Evolutionary conservation across 2,113 vertebrate genomes (phyloP).

Genomic region (Ondatra zibethicus): DNA sequence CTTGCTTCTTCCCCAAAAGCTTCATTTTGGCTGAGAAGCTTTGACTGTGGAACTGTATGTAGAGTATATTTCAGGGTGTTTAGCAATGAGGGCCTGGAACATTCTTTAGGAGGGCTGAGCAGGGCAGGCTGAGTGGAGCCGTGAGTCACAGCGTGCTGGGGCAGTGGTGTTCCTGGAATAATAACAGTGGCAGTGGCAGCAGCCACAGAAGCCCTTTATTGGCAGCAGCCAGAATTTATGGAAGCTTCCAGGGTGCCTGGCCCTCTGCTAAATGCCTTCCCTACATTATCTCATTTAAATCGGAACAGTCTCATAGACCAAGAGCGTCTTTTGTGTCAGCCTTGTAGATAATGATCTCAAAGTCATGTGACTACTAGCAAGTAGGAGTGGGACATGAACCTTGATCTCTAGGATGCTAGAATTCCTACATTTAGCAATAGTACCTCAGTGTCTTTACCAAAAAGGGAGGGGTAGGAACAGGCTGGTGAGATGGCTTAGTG

Average conservation of each 20-base stretch:
- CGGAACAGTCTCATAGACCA: not conserved
- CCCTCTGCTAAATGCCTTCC: not conserved
- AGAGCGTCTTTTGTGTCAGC: not conserved
- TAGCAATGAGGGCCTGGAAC: not conserved
- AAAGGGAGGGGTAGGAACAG: not conserved
- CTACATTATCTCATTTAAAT: slow-evolving; percentile 58
- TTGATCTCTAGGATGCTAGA: not conserved
- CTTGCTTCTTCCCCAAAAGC: not conserved
- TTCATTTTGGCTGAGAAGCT: not conserved
- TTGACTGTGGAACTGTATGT: not conserved
- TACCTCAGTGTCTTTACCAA: not conserved
- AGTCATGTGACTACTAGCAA: not conserved
- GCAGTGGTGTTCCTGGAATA: slow-evolving; percentile 48
- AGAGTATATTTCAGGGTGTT: slow-evolving; percentile 21
- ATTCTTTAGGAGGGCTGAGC: slow-evolving; percentile 38
- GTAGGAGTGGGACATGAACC: not conserved
- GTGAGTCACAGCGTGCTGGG: slow-evolving; percentile 60
- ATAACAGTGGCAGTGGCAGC: not conserved
- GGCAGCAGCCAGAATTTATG: slow-evolving; percentile 60
- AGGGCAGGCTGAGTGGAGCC: slow-evolving; percentile 20
- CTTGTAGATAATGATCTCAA: not conserved
- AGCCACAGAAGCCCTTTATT: slow-evolving; percentile 49
- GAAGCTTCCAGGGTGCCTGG: slow-evolving; percentile 24
- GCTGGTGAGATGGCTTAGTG: not conserved
- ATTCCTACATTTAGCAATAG: not conserved